phyloP scores from a whole-genome alignment of 2,113 vertebrate species.

The Heterochromis multidens region DNA sequence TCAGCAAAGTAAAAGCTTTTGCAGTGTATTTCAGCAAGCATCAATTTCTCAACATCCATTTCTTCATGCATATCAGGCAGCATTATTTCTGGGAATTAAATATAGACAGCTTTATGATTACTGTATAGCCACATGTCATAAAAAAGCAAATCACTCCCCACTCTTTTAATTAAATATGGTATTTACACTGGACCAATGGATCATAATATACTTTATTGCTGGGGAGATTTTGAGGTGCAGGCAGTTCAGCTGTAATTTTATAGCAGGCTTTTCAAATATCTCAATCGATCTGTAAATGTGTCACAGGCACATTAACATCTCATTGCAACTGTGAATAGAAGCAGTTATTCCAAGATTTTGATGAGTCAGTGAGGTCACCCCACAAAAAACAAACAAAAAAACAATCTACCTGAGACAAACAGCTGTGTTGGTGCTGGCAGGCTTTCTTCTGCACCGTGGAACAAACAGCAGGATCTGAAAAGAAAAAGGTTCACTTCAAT shows the following conservation, averaged over 20 bases:
- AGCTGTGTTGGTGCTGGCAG: not conserved
- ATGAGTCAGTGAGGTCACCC: constrained; percentile 14
- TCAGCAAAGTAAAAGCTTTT: constrained; percentile 2
- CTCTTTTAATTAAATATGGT: constrained; percentile 35
- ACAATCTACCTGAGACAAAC: constrained; percentile 41
- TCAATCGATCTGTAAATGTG: not conserved
- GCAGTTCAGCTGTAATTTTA: not conserved
- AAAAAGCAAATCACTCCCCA: not conserved
- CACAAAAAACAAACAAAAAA: constrained; percentile 16
- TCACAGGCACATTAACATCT: constrained; percentile 4
- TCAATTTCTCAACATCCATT: constrained; percentile 18
- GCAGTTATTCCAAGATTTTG: not conserved
- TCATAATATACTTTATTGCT: not conserved
- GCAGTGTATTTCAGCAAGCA: not conserved
- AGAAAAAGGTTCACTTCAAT: too few relatives aligned
- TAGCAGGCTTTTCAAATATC: not conserved
- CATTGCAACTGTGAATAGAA: not conserved
- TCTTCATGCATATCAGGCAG: constrained; percentile 11
- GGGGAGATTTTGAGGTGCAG: not conserved
- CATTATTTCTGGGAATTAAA: constrained; percentile 14
- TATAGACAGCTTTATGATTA: constrained; percentile 28
- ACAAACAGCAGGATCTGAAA: too few relatives aligned
- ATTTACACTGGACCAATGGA: constrained; percentile 15
- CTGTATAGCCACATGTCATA: constrained; percentile 9
- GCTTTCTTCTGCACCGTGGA: too few relatives aligned